Conservation (phyloP, 2,888 invertebrate genomes). For the Schrankia costaestrigalis region DNA sequence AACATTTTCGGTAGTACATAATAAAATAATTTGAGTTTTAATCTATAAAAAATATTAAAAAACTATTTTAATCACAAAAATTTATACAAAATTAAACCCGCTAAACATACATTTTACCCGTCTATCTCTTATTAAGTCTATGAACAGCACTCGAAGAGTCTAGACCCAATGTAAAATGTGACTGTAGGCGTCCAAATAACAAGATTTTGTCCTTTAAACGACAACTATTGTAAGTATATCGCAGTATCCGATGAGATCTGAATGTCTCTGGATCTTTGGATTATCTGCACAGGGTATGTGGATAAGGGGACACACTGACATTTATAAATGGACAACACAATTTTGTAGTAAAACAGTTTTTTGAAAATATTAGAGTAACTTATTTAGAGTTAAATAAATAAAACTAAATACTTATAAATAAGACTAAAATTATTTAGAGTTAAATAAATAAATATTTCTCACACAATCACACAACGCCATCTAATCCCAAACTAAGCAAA, state of each 20-base stretch:
- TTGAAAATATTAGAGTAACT: too few species aligned
- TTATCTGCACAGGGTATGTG: conserved; percentile 43
- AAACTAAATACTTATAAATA: too few species aligned
- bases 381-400: neutral
- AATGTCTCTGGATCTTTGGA: conserved; percentile 60
- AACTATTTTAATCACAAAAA: too few species aligned
- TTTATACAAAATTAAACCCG: too few species aligned
- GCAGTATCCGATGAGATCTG: conserved; percentile 59
- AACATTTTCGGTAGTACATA: too few species aligned
- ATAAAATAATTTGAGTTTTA: too few species aligned
- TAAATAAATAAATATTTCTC: too few species aligned
- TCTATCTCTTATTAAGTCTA: conserved; percentile 25
- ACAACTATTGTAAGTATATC: conserved; percentile 72
- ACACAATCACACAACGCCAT: too few species aligned
- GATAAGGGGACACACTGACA: conserved; percentile 11
- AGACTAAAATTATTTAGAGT: too few species aligned
- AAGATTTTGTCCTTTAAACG: conserved; percentile 76
- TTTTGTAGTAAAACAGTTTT: too few species aligned
- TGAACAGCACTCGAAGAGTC: conserved; percentile 18
- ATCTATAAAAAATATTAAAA: too few species aligned
- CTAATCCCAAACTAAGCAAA: too few species aligned
- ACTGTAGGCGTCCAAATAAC: conserved; percentile 71
- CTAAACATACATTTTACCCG: conserved; percentile 7
- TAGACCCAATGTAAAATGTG: conserved; percentile 51
- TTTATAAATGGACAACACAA: conserved; percentile 10